These are phyloP conservation scores for Bufotes viridis DNA, from an alignment of 2,797 vertebrate species.

Conservation along the genomic window DNA sequence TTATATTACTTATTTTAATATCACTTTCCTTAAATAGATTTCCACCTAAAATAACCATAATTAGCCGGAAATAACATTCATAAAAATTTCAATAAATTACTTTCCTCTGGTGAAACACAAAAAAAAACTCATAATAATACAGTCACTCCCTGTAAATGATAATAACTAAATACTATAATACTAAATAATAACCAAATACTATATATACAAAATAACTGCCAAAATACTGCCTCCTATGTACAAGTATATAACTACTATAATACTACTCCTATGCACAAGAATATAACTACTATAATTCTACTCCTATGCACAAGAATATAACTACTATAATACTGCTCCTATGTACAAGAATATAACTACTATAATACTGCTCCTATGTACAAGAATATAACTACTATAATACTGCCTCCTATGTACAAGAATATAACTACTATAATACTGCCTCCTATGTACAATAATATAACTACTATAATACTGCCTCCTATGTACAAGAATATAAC, in stretches of 20 bases:
- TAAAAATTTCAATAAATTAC: too few species aligned
- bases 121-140: too few species aligned
- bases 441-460: background rate
- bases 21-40: too few species aligned
- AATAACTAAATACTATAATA: constrained; percentile 1
- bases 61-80: too few species aligned
- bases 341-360: constrained; percentile 5
- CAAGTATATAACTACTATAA: constrained; percentile 26
- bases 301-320: constrained; percentile 20
- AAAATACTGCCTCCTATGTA: constrained; percentile 11
- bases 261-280: constrained; percentile 8
- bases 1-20: too few species aligned
- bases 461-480: constrained; percentile 13
- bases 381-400: constrained; percentile 10
- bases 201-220: background rate
- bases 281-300: constrained; percentile 17
- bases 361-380: background rate
- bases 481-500: background rate
- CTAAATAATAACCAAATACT: too few species aligned
- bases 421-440: background rate
- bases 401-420: background rate
- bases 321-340: constrained; percentile 10
- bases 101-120: too few species aligned
- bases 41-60: too few species aligned
- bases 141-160: background rate